phyloP scores from a whole-genome alignment of 2,888 invertebrate genomes.

The Chydorus sphaericus region DNA sequence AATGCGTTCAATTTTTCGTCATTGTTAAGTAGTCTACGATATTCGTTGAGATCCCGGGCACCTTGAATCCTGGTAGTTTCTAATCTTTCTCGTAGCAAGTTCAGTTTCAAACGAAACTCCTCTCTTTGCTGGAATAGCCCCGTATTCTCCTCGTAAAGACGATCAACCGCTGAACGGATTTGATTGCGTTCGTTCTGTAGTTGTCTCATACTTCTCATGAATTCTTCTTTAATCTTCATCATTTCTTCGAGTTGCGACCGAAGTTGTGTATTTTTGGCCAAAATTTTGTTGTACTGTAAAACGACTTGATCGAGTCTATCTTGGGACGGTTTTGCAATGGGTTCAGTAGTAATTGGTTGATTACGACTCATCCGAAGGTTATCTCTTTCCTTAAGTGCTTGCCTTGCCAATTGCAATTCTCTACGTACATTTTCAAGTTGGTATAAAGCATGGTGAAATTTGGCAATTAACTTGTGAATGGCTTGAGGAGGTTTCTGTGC shows the following conservation, averaged over 20 bases:
- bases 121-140: conserved; percentile 7
- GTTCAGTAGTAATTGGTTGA: neutral
- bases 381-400: neutral
- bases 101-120: conserved; percentile 12
- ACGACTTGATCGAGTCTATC: conserved; percentile 11
- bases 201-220: conserved; percentile 2
- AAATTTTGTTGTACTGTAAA: conserved; percentile 11
- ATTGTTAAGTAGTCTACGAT: conserved; percentile 6
- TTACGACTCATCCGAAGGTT: neutral
- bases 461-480: neutral
- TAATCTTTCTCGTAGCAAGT: conserved; percentile 8
- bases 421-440: neutral
- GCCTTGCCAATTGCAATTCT: neutral
- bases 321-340: neutral
- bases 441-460: conserved; percentile 1
- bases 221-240: conserved; percentile 4
- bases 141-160: conserved; percentile 12
- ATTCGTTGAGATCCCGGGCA: conserved; percentile 10
- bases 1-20: conserved; percentile 11
- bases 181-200: conserved; percentile 2
- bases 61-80: conserved; percentile 11
- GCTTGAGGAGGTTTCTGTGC: conserved; percentile 10
- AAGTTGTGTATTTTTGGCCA: conserved; percentile 4
- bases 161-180: conserved; percentile 1
- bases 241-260: conserved; percentile 8